Conservation (phyloP, 2,888 invertebrate species). For the Plagiodera versicolora region DNA sequence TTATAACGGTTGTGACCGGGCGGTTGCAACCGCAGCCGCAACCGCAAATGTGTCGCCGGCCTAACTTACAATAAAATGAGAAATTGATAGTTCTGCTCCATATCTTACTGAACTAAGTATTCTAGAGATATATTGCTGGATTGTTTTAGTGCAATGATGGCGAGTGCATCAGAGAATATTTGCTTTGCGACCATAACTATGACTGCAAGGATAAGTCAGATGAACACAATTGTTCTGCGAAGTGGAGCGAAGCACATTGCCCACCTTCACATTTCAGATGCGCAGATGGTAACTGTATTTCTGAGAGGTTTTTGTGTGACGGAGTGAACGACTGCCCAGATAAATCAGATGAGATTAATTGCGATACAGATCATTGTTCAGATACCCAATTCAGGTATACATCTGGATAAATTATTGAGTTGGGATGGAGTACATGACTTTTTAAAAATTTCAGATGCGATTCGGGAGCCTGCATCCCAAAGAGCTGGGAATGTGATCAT, state of each 20-base stretch:
- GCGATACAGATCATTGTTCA: slow-evolving; percentile 45
- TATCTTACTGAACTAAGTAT: too few species aligned
- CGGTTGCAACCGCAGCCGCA: too few species aligned
- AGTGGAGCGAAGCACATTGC: slow-evolving; percentile 44
- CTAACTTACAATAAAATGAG: too few species aligned
- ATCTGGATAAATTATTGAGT: neutral
- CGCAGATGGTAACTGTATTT: slow-evolving; percentile 58
- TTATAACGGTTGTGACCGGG: too few species aligned
- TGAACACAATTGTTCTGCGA: slow-evolving; percentile 57
- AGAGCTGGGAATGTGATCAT: slow-evolving; percentile 71
- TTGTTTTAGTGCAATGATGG: slow-evolving; percentile 58
- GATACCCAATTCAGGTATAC: slow-evolving; percentile 49
- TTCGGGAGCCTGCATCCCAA: slow-evolving; percentile 70
- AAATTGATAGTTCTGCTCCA: too few species aligned
- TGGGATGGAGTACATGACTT: neutral
- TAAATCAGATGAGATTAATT: slow-evolving; percentile 56
- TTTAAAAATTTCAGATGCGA: slow-evolving; percentile 61
- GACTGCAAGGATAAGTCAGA: slow-evolving; percentile 64
- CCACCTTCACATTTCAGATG: slow-evolving; percentile 57
- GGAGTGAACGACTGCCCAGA: slow-evolving; percentile 56
- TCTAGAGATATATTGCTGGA: neutral
- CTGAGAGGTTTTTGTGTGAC: slow-evolving; percentile 58
- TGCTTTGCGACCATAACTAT: slow-evolving; percentile 58
- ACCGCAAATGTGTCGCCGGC: too few species aligned
- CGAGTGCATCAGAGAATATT: slow-evolving; percentile 38